Conservation (phyloP, 2,888 invertebrate species). For the Podotricha telesiphe region DNA sequence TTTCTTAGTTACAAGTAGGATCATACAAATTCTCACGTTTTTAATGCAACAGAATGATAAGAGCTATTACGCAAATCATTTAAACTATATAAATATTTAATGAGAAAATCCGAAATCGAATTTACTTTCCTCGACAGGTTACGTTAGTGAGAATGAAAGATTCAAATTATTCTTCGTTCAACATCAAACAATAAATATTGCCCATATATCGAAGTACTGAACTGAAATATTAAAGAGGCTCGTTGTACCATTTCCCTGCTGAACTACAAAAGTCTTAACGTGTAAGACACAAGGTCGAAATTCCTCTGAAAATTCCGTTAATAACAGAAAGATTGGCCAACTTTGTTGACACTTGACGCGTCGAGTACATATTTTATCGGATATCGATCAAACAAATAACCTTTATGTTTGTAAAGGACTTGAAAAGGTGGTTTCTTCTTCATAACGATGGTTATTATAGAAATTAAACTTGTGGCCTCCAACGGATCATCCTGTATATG, state of each 20-base stretch:
- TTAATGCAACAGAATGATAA: no score
- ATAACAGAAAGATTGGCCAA: slow-evolving; percentile 45
- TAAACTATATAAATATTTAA: no score
- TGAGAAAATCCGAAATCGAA: not conserved
- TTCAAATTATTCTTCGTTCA: slow-evolving; percentile 18
- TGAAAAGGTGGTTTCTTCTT: slow-evolving; percentile 5
- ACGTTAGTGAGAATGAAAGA: slow-evolving; percentile 12
- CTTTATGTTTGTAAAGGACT: slow-evolving; percentile 19
- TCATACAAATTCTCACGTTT: no score
- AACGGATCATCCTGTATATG: no score
- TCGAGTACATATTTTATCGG: slow-evolving; percentile 44
- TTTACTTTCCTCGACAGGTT: not conserved
- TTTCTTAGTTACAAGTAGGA: no score
- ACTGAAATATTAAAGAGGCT: slow-evolving; percentile 21
- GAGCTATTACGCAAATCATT: no score
- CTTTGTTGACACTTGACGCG: slow-evolving; percentile 45
- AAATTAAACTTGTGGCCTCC: not conserved
- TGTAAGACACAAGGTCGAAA: slow-evolving; percentile 27
- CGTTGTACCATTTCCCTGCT: slow-evolving; percentile 18
- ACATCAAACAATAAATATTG: slow-evolving; percentile 18
- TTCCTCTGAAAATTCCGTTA: slow-evolving; percentile 31
- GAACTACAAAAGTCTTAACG: not conserved
- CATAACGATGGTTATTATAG: slow-evolving; percentile 4
- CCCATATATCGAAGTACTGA: slow-evolving; percentile 8
- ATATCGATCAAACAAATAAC: slow-evolving; percentile 35